A percentile compares a stretch with the other conserved stretches of the same genome.
Conservation (phyloP, 2,113 vertebrate genomes). For the Shinisaurus crocodilurus region DNA sequence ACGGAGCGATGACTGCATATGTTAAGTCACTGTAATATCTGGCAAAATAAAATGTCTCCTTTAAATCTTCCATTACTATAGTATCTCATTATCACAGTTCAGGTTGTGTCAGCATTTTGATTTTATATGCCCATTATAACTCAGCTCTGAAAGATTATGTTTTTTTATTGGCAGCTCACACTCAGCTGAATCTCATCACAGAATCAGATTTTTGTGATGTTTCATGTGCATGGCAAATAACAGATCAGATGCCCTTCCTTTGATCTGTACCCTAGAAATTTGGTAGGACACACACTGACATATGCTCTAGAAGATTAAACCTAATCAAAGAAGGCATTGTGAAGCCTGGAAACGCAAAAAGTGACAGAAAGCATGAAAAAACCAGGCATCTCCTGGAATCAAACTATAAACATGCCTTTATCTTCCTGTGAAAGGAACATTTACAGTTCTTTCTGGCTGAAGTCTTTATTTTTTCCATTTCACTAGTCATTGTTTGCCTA, state of each 20-base stretch:
- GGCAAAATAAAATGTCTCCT: slow-evolving; percentile 55
- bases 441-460: not conserved
- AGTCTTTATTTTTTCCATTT: not conserved
- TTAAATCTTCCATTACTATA: slow-evolving; percentile 58
- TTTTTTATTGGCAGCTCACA: slow-evolving; percentile 46
- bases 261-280: not conserved
- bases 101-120: slow-evolving; percentile 67
- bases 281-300: not conserved
- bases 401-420: not conserved
- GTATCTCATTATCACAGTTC: slow-evolving; percentile 59
- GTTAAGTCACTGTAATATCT: slow-evolving; percentile 37
- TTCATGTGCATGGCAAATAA: not conserved
- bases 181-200: slow-evolving; percentile 24
- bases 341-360: not conserved
- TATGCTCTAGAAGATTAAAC: not conserved
- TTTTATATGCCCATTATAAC: slow-evolving; percentile 64
- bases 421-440: not conserved
- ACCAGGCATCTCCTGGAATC: not conserved
- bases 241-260: not conserved
- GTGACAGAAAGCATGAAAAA: not conserved
- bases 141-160: slow-evolving; percentile 49
- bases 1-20: not conserved
- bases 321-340: not conserved
- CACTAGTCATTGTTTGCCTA: not conserved
- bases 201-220: slow-evolving; percentile 32